phyloP scores from a whole-genome alignment of 2,888 invertebrate genomes.

The Peribatodes rhomboidaria region DNA sequence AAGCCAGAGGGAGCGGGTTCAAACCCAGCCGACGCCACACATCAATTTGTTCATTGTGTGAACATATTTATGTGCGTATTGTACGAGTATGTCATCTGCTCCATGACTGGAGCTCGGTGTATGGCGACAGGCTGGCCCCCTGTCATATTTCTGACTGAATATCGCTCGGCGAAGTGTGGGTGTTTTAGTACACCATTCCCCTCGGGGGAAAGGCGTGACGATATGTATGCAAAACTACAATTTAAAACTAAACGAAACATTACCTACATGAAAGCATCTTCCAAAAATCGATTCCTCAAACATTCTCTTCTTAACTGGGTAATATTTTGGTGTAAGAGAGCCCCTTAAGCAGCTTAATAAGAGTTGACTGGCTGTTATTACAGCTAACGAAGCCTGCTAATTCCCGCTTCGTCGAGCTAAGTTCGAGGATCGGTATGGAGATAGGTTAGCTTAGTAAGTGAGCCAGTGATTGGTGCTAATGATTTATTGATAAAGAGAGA shows the following conservation, averaged over 20 bases:
- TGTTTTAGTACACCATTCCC: no score
- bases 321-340: conserved; percentile 55
- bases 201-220: no score
- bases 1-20: no score
- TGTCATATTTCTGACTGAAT: no score
- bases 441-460: conserved; percentile 30
- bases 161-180: no score
- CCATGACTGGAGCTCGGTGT: no score
- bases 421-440: conserved; percentile 40
- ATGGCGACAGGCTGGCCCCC: no score
- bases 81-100: no score
- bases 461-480: conserved; percentile 18
- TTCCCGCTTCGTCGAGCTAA: conserved; percentile 52
- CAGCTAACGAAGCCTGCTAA: conserved; percentile 62
- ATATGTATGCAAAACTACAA: not conserved
- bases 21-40: no score
- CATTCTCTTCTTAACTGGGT: conserved; percentile 19
- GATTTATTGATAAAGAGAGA: conserved; percentile 2
- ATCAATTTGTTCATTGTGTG: no score
- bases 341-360: conserved; percentile 63
- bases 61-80: no score
- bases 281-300: conserved; percentile 4
- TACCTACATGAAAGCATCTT: not conserved
- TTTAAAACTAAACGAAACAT: not conserved
- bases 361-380: conserved; percentile 62